These are phyloP conservation scores for Picathartes gymnocephalus DNA, from an alignment of 2,113 vertebrate species.

Conservation along the genomic window DNA sequence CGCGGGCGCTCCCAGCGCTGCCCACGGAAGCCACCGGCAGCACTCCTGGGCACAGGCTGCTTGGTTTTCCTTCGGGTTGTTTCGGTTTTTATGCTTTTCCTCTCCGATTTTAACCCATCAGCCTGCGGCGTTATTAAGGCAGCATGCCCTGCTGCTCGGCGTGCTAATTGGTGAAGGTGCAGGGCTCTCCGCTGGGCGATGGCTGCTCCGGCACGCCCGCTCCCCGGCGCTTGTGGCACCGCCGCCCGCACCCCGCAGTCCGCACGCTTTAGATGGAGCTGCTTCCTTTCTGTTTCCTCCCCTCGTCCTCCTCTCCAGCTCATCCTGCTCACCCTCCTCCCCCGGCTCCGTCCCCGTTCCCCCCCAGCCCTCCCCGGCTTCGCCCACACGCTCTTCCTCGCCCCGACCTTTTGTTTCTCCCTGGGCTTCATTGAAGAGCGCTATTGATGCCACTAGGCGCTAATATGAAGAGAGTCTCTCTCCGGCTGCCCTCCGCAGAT, in stretches of 20 bases:
- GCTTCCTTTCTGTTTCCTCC: not conserved
- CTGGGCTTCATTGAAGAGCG: not conserved
- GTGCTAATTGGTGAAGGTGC: no score
- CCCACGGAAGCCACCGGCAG: rapidly evolving
- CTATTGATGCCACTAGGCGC: not conserved
- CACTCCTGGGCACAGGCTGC: rapidly evolving
- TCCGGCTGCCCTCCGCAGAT: constrained; percentile 51
- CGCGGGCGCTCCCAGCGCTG: rapidly evolving
- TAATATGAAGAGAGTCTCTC: constrained; percentile 42
- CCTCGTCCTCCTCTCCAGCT: not conserved
- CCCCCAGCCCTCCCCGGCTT: not conserved
- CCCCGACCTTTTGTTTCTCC: constrained; percentile 22
- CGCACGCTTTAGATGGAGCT: not conserved
- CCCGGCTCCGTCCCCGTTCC: not conserved
- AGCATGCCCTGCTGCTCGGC: not conserved
- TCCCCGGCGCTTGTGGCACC: not conserved
- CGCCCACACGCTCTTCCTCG: not conserved
- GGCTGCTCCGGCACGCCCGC: not conserved
- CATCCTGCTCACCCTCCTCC: not conserved
- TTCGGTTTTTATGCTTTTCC: not conserved
- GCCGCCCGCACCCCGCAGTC: rapidly evolving
- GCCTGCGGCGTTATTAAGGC: not conserved
- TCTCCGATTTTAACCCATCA: not conserved
- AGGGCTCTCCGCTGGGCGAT: no score
- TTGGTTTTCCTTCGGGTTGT: not conserved